These are phyloP conservation scores for Macropodus opercularis DNA, from an alignment of 2,797 vertebrate species.

Conservation along the genomic window DNA sequence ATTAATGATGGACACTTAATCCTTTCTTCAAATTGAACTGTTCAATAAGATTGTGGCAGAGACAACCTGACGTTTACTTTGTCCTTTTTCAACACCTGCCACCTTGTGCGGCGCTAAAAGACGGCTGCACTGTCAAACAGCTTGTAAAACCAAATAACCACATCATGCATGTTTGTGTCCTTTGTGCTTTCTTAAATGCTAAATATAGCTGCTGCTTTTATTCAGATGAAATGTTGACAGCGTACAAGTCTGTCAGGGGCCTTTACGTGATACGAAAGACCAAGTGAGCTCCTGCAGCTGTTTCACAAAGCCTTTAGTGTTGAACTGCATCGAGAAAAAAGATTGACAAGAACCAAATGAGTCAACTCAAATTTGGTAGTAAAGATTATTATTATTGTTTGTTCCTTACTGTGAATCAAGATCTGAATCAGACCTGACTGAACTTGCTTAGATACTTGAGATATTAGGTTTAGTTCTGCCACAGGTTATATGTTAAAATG, in stretches of 20 bases:
- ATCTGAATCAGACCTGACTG: too few species aligned
- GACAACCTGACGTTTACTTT: slow-evolving; percentile 39
- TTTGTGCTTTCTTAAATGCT: slow-evolving; percentile 46
- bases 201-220: slow-evolving; percentile 25
- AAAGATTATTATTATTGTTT: too few species aligned
- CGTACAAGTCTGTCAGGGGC: slow-evolving; percentile 18
- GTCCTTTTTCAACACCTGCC: slow-evolving; percentile 44
- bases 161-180: slow-evolving; percentile 34
- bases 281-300: slow-evolving; percentile 17
- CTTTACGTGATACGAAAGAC: slow-evolving; percentile 23
- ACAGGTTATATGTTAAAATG: too few species aligned
- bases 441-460: too few species aligned
- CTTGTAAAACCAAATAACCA: slow-evolving; percentile 43
- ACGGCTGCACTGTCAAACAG: slow-evolving; percentile 29
- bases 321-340: slow-evolving; percentile 25
- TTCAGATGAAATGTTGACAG: slow-evolving; percentile 51
- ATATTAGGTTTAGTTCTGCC: too few species aligned
- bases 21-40: slow-evolving; percentile 71
- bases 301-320: slow-evolving; percentile 1
- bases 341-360: slow-evolving; percentile 13
- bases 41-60: slow-evolving; percentile 45
- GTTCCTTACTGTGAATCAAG: too few species aligned
- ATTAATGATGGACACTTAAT: slow-evolving; percentile 73
- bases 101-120: slow-evolving; percentile 37
- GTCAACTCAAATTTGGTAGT: slow-evolving; percentile 9